Conservation (phyloP, 2,888 invertebrate genomes). For the Netelia melanura region DNA sequence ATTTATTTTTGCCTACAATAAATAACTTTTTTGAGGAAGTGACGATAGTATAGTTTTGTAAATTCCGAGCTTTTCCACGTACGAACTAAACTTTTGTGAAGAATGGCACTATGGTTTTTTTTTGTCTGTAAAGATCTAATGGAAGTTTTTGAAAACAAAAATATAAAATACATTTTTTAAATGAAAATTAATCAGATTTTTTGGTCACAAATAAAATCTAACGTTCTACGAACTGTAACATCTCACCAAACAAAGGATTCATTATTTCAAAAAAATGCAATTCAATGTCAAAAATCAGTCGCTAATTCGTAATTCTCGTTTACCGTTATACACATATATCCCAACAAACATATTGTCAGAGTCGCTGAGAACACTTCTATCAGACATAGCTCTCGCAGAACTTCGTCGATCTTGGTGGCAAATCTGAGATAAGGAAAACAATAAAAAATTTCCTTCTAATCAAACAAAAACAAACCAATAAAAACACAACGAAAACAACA, state of each 20-base stretch:
- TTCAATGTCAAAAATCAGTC: too few relatives aligned
- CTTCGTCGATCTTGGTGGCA: conserved; percentile 73
- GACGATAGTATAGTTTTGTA: background rate
- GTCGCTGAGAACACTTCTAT: conserved; percentile 79
- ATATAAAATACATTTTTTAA: background rate
- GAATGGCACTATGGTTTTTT: too few relatives aligned
- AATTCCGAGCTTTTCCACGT: background rate
- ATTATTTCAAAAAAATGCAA: too few relatives aligned
- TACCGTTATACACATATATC: conserved; percentile 79
- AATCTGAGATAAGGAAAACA: conserved; percentile 72
- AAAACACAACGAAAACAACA: background rate
- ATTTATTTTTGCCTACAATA: conserved; percentile 55
- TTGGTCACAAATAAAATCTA: background rate
- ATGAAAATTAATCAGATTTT: background rate
- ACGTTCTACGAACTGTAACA: background rate
- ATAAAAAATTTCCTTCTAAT: background rate
- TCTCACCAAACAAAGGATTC: too few relatives aligned
- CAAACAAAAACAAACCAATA: background rate
- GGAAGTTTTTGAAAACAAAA: background rate
- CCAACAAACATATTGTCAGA: conserved; percentile 79
- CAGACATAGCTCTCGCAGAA: conserved; percentile 77
- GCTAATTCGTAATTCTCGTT: background rate
- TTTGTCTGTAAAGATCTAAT: background rate
- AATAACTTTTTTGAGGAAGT: background rate
- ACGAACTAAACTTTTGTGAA: background rate